Evolutionary conservation across 2,113 vertebrate species (phyloP).

Genomic region (Oceanites oceanicus): DNA sequence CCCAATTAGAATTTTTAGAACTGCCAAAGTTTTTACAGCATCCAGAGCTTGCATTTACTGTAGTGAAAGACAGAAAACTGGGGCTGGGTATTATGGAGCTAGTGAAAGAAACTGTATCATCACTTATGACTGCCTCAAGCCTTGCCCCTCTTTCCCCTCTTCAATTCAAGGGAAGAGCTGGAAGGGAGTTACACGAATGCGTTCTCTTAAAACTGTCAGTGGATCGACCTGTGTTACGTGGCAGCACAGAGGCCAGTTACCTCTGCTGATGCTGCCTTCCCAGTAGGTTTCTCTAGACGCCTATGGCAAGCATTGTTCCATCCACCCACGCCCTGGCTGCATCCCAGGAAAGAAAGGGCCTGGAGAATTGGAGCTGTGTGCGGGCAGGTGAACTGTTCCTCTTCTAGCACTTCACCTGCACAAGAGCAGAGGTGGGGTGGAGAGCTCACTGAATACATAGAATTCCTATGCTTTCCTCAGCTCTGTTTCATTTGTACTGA

Average conservation of each 20-base stretch:
- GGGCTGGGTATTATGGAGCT: not conserved
- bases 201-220: not conserved
- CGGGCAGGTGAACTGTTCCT: not conserved
- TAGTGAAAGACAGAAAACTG: not conserved
- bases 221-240: accelerated
- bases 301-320: not conserved
- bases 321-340: not conserved
- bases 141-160: not conserved
- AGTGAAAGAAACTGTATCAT: not conserved
- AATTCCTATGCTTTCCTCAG: not conserved
- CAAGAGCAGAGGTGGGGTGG: not conserved
- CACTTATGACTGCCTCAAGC: not conserved
- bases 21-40: not conserved
- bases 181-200: too few species aligned
- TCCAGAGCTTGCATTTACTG: not conserved
- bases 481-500: not conserved
- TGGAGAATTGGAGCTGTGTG: not conserved
- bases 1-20: not conserved
- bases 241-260: not conserved
- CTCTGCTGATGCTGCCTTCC: not conserved
- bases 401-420: not conserved
- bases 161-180: not conserved
- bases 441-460: not conserved
- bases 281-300: not conserved
- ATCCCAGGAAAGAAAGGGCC: not conserved